Evolutionary conservation across 1,140 invertebrate genomes (phyloP).

Genomic region (Fopius arisanus): DNA sequence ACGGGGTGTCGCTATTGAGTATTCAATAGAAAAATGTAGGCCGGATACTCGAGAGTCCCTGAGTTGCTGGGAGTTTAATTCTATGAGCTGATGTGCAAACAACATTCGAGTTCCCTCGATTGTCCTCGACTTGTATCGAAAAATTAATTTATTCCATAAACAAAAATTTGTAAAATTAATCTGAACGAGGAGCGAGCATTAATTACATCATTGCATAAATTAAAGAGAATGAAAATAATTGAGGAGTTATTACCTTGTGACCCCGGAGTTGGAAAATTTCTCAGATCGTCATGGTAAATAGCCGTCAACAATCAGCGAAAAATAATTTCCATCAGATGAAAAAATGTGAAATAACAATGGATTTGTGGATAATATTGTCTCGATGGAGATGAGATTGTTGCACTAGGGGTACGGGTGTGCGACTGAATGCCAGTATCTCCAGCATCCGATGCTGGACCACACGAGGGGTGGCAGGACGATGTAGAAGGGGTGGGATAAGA

Average conservation of each 20-base stretch:
- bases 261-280: background rate
- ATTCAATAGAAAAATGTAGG: constrained; percentile 5
- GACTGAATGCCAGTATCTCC: constrained; percentile 30
- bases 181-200: no score
- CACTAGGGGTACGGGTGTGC: constrained; percentile 20
- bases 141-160: background rate
- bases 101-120: background rate
- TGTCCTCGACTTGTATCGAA: background rate
- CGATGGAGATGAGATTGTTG: background rate
- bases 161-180: no score
- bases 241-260: background rate
- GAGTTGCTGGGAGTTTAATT: background rate
- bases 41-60: background rate
- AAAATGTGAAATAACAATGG: background rate
- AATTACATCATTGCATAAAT: no score
- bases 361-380: background rate
- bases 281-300: background rate
- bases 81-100: background rate
- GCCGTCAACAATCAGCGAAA: background rate
- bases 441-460: constrained; percentile 31
- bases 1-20: background rate
- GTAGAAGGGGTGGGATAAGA: constrained; percentile 34
- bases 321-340: background rate
- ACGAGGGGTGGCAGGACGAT: constrained; percentile 13
- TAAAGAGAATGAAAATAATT: background rate